These are phyloP conservation scores for Copidosoma aretas DNA, from an alignment of 2,888 invertebrate genomes.

Conservation along the genomic window DNA sequence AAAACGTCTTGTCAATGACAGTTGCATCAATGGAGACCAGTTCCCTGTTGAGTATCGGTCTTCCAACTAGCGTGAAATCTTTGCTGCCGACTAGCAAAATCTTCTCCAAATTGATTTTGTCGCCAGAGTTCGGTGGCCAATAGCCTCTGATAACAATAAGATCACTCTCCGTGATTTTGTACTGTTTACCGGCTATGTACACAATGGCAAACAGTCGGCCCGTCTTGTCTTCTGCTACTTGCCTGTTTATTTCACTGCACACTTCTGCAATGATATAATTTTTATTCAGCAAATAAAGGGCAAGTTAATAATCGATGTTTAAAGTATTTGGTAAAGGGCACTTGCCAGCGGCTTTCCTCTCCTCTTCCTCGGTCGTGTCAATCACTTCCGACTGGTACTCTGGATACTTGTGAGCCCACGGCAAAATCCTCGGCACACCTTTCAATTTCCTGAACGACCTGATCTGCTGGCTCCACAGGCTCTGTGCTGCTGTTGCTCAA, in stretches of 20 bases:
- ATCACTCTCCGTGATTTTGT: slow-evolving; percentile 85
- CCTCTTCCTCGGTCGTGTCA: slow-evolving; percentile 48
- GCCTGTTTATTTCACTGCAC: slow-evolving; percentile 70
- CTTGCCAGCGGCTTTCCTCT: slow-evolving; percentile 49
- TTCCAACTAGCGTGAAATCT: slow-evolving; percentile 83
- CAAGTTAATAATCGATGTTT: background rate
- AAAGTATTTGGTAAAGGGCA: background rate
- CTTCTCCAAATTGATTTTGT: slow-evolving; percentile 82
- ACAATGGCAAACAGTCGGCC: slow-evolving; percentile 83
- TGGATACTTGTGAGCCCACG: slow-evolving; percentile 50
- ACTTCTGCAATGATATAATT: slow-evolving; percentile 61
- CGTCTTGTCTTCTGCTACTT: slow-evolving; percentile 65
- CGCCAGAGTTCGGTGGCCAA: slow-evolving; percentile 84
- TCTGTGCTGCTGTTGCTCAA: slow-evolving; percentile 9
- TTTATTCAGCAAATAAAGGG: background rate
- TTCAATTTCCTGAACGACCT: slow-evolving; percentile 30
- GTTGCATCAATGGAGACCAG: slow-evolving; percentile 80
- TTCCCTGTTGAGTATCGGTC: slow-evolving; percentile 78
- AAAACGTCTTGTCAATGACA: slow-evolving; percentile 82
- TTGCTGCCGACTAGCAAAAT: slow-evolving; percentile 79
- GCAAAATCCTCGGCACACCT: slow-evolving; percentile 39
- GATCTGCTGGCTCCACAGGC: slow-evolving; percentile 15
- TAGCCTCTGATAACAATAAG: slow-evolving; percentile 81
- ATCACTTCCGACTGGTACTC: slow-evolving; percentile 46
- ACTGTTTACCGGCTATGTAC: slow-evolving; percentile 82